These are phyloP conservation scores for Cheilosia scutellata DNA, from an alignment of 2,888 invertebrate genomes.

Conservation along the genomic window DNA sequence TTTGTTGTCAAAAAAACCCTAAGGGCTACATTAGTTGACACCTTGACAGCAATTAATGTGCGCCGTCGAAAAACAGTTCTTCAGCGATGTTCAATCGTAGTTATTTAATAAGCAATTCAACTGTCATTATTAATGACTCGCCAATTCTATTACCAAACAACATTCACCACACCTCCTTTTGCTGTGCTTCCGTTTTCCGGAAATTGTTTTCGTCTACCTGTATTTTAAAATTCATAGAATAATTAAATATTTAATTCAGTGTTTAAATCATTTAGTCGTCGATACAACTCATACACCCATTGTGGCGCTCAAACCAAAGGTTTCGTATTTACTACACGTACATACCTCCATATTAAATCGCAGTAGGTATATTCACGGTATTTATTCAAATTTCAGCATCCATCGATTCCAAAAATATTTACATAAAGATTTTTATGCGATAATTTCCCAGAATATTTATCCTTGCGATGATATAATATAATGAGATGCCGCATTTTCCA, in stretches of 20 bases:
- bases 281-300: neutral
- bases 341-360: neutral
- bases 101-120: too few relatives aligned
- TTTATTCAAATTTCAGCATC: slow-evolving; percentile 20
- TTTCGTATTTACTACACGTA: neutral
- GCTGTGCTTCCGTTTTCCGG: too few relatives aligned
- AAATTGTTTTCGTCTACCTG: too few relatives aligned
- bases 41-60: too few relatives aligned
- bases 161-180: too few relatives aligned
- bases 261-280: neutral
- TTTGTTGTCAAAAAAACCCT: too few relatives aligned
- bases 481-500: slow-evolving; percentile 6
- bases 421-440: slow-evolving; percentile 9
- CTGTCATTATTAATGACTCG: too few relatives aligned
- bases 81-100: too few relatives aligned
- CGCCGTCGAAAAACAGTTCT: too few relatives aligned
- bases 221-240: slow-evolving; percentile 1
- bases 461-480: neutral
- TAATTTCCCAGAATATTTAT: slow-evolving; percentile 7
- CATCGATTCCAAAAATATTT: slow-evolving; percentile 23
- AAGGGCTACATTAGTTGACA: too few relatives aligned
- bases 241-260: neutral
- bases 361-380: neutral
- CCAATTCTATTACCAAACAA: too few relatives aligned
- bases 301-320: neutral